phyloP scores from a whole-genome alignment of 2,888 invertebrate species.

The Nasonovia ribisnigri region DNA sequence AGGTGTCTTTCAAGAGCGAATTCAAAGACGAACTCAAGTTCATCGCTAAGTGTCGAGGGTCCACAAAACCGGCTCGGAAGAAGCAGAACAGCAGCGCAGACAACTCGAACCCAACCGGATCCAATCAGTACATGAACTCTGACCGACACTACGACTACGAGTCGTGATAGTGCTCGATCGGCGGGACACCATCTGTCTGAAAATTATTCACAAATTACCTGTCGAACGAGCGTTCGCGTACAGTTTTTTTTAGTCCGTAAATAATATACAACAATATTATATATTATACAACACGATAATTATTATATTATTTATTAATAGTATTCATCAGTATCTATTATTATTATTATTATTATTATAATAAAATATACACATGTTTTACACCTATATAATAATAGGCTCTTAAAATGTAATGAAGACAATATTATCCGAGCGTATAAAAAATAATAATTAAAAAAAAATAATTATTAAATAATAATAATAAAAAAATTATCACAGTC shows the following conservation, averaged over 20 bases:
- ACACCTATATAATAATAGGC: background rate
- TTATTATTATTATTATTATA: background rate
- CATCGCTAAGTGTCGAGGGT: slow-evolving; percentile 79
- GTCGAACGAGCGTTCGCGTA: background rate
- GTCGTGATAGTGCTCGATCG: background rate
- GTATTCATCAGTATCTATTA: slow-evolving; percentile 28
- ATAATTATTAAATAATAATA: slow-evolving; percentile 40
- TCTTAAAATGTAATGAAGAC: slow-evolving; percentile 61
- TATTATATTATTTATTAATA: background rate
- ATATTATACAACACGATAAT: background rate
- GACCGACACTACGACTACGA: slow-evolving; percentile 38
- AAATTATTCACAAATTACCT: background rate
- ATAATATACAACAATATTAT: background rate
- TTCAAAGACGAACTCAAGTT: slow-evolving; percentile 80
- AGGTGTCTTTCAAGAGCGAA: slow-evolving; percentile 78
- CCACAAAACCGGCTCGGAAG: slow-evolving; percentile 75
- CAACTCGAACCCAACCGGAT: slow-evolving; percentile 41
- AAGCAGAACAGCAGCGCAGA: slow-evolving; percentile 29
- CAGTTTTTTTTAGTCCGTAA: background rate
- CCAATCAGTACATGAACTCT: slow-evolving; percentile 48
- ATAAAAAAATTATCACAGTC: slow-evolving; percentile 63
- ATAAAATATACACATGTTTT: background rate
- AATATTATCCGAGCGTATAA: slow-evolving; percentile 55
- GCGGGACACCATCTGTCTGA: background rate
- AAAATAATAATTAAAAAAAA: slow-evolving; percentile 38